These are phyloP conservation scores for Scaptomyza cyrtandrae DNA, from an alignment of 2,888 invertebrate species.

Conservation along the genomic window DNA sequence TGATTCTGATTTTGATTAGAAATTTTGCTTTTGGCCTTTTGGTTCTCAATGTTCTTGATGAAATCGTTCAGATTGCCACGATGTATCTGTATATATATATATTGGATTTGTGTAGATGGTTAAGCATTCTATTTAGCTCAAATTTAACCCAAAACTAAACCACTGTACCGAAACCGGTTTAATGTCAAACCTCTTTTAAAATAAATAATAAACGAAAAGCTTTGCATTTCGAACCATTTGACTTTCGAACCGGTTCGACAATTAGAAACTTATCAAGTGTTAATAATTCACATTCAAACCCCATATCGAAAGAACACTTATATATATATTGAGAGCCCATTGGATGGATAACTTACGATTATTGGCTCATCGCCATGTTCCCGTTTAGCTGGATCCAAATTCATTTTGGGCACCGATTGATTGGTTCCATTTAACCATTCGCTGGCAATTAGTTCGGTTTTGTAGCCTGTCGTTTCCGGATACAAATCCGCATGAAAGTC, in stretches of 20 bases:
- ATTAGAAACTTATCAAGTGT: no score
- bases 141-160: background rate
- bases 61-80: conserved; percentile 84
- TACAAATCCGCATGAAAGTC: conserved; percentile 98
- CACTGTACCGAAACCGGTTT: background rate
- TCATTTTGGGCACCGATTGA: conserved; percentile 91
- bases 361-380: conserved; percentile 87
- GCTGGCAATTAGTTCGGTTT: conserved; percentile 91
- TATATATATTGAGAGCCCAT: no score
- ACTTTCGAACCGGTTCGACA: background rate
- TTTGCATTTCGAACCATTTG: background rate
- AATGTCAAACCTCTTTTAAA: no score
- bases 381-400: conserved; percentile 91
- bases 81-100: conserved; percentile 71
- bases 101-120: background rate
- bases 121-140: background rate
- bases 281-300: background rate
- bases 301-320: no score
- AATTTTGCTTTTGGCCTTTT: conserved; percentile 64
- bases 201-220: no score
- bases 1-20: conserved; percentile 24
- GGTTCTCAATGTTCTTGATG: conserved; percentile 83
- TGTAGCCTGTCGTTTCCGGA: conserved; percentile 93
- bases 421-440: conserved; percentile 93
- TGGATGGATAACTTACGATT: conserved; percentile 85